Base-by-base conservation (phyloP, 2,888 invertebrate species). In the Blera fallax region DNA sequence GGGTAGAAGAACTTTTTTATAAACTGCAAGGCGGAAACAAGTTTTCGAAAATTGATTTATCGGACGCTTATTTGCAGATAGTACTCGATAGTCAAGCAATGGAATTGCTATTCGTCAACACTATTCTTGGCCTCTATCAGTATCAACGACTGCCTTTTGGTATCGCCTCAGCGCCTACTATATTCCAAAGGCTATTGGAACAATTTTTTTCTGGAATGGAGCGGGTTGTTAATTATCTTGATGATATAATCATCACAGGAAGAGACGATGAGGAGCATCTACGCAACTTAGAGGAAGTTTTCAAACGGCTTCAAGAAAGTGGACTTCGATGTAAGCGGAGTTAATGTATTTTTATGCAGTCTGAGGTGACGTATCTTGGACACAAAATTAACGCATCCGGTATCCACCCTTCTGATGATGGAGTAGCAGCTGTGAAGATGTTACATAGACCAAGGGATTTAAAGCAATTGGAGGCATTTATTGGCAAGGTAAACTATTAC, bases 401-500 rank as follows among this genome's bases (percentile, higher is more conserved):
- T 24, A 24, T 24, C 4, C 24, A 4, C 24, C 24, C 24, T 24
- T 24, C 4, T 24, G 24, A 24, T 24, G 24, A 82, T 56, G 69
- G 76, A 16, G 64, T 70, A 18, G 60, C 34, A 34, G 70, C 65
- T 34, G 29, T 73, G 2, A 56, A 48, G 24, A 60, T 43, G 21
- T 29, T 67, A 37, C 65, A 64, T 4, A 24, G 54, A 56, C 77
- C 77, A 4, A 27, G 40, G 27, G 81, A 87, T 50, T 37, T 87
- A 18, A 72, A 81, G 32, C 60, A 87, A 58, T 27, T 87, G 10
- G 78, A 88, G 73, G 79, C 89, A 21, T 89, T 90, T 67, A 37
- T 90, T 16, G 90, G 89, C 2, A 79, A 90, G 27, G 87, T 90
- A 21, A 89, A 89, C 79, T 91, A 90, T 88, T 90, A 90, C 64